A percentile compares a stretch with the other conserved stretches of the same genome.
Evolutionary conservation across 92 coral and sea anemone species (phyloP).

Genomic region (Parazoanthus swiftii): DNA sequence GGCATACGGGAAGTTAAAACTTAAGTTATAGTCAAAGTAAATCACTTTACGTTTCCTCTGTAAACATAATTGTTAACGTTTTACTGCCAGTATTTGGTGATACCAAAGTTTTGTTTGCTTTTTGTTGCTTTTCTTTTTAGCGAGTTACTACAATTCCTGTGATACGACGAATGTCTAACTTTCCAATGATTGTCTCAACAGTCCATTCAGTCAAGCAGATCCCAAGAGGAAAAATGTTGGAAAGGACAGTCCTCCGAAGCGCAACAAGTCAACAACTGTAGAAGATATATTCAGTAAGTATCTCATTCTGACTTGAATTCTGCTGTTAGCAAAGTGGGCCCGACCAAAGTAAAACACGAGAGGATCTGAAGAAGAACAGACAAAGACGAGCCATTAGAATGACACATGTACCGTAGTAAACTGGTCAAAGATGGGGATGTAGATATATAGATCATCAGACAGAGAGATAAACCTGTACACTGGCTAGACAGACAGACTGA

Average conservation of each 20-base stretch:
- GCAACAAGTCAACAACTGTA: slow-evolving; percentile 7
- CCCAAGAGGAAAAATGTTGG: neutral
- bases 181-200: neutral
- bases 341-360: neutral
- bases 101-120: neutral
- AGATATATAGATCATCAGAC: neutral
- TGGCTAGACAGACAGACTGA: neutral
- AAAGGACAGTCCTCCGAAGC: neutral
- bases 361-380: neutral
- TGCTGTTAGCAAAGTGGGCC: neutral
- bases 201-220: neutral
- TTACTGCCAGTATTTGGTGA: neutral
- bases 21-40: no score
- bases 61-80: no score
- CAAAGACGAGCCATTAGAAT: neutral
- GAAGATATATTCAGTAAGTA: slow-evolving; percentile 37
- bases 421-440: no score
- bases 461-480: neutral
- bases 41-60: no score
- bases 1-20: no score
- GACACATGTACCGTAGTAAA: neutral
- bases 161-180: neutral
- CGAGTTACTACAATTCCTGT: neutral
- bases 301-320: neutral
- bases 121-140: neutral